Conservation (phyloP, 2,888 invertebrate genomes). For the Dione juno region DNA sequence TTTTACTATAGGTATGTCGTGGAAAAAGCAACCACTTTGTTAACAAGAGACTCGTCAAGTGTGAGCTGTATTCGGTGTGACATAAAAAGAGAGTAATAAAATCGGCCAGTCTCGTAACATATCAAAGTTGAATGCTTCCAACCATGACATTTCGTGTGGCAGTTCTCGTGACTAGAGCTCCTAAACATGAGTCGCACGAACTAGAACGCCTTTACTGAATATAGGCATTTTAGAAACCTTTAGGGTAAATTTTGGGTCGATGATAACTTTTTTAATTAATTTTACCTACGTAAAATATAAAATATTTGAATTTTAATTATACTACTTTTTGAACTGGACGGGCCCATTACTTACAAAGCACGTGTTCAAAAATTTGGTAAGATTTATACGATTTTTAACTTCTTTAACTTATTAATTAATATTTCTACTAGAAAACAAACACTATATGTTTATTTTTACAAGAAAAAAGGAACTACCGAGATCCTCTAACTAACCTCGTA, state of each 20-base stretch:
- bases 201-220: constrained; percentile 44
- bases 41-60: constrained; percentile 19
- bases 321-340: too few species aligned
- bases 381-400: neutral
- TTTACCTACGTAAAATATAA: too few species aligned
- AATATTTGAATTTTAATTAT: too few species aligned
- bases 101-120: constrained; percentile 37
- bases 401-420: neutral
- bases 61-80: constrained; percentile 5
- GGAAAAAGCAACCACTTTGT: constrained; percentile 23
- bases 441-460: too few species aligned
- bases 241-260: neutral
- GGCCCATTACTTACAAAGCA: too few species aligned
- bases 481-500: too few species aligned
- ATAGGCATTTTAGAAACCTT: constrained; percentile 41
- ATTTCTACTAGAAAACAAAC: neutral
- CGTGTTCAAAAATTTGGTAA: too few species aligned
- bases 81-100: constrained; percentile 37
- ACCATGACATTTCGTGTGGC: constrained; percentile 54
- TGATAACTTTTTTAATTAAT: neutral
- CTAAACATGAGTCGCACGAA: constrained; percentile 45
- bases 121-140: constrained; percentile 42
- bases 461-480: too few species aligned
- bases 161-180: constrained; percentile 43
- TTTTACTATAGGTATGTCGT: constrained; percentile 30